Conservation (phyloP, 2,113 vertebrate genomes). For the Aphyosemion australe region DNA sequence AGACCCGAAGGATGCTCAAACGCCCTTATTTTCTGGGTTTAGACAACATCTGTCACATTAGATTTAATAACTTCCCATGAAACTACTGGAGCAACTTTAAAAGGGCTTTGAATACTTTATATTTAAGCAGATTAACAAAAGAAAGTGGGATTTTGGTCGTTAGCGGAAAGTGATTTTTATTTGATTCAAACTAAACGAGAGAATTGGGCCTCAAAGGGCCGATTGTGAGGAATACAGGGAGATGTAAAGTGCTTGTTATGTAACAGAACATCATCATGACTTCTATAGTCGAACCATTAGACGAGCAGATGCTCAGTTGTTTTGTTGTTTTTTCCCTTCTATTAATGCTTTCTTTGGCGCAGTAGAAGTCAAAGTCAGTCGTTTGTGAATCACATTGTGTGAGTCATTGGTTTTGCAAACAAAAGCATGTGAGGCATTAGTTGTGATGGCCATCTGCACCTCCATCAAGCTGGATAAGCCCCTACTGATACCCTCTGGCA, state of each 20-base stretch:
- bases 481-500: constrained; percentile 57
- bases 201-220: neutral
- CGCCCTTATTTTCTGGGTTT: constrained; percentile 11
- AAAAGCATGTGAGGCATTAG: constrained; percentile 42
- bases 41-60: constrained; percentile 10
- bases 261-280: neutral
- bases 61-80: neutral
- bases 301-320: constrained; percentile 37
- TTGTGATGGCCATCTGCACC: constrained; percentile 57
- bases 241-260: constrained; percentile 10
- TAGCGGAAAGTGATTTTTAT: no score
- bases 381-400: constrained; percentile 61
- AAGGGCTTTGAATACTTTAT: neutral
- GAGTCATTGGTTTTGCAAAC: constrained; percentile 59
- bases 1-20: neutral
- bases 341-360: constrained; percentile 39
- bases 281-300: constrained; percentile 17
- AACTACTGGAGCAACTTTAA: neutral
- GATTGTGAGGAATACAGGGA: neutral
- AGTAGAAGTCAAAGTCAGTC: constrained; percentile 36
- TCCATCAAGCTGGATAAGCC: constrained; percentile 56
- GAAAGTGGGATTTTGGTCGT: no score
- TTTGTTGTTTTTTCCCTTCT: constrained; percentile 1
- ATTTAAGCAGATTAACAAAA: neutral
- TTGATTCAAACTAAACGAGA: no score